These are phyloP conservation scores for Eidolon helvum DNA, from an alignment of 2,113 vertebrate genomes.

Conservation along the genomic window DNA sequence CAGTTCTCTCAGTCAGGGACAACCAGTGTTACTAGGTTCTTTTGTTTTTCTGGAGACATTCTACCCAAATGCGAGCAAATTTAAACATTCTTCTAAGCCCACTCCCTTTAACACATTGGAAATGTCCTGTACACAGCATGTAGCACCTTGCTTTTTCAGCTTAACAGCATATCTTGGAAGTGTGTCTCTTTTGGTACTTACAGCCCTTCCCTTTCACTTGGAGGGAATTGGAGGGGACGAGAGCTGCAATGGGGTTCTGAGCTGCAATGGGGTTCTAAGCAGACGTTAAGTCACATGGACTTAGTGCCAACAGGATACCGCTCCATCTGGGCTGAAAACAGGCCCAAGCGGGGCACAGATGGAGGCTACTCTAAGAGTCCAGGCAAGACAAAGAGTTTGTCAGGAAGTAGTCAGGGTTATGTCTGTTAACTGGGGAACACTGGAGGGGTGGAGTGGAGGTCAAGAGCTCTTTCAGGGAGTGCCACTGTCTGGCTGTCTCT, in stretches of 20 bases:
- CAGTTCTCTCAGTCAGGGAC: not conserved
- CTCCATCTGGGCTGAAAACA: not conserved
- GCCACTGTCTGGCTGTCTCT: not conserved
- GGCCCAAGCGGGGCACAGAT: not conserved
- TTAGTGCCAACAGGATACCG: not conserved
- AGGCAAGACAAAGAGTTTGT: not conserved
- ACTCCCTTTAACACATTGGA: not conserved
- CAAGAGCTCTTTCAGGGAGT: no score
- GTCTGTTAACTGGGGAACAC: accelerated
- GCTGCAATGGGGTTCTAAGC: accelerated
- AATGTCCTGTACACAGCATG: not conserved
- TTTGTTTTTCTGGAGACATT: not conserved
- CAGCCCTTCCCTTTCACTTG: no score
- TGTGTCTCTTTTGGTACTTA: not conserved
- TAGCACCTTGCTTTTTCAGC: not conserved
- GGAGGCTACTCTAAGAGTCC: accelerated
- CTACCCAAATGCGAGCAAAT: not conserved
- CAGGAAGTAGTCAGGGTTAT: not conserved
- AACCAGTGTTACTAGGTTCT: not conserved
- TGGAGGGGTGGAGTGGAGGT: not conserved
- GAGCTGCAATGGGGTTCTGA: not conserved
- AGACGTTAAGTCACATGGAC: not conserved
- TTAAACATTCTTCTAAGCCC: not conserved
- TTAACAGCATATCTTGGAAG: no score
- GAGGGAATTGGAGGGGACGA: not conserved